Percentiles rank a stretch among this genome's conserved stretches.
Evolutionary conservation across 2,797 vertebrate genomes (phyloP).

Genomic region (Uromys caudimaculatus): DNA sequence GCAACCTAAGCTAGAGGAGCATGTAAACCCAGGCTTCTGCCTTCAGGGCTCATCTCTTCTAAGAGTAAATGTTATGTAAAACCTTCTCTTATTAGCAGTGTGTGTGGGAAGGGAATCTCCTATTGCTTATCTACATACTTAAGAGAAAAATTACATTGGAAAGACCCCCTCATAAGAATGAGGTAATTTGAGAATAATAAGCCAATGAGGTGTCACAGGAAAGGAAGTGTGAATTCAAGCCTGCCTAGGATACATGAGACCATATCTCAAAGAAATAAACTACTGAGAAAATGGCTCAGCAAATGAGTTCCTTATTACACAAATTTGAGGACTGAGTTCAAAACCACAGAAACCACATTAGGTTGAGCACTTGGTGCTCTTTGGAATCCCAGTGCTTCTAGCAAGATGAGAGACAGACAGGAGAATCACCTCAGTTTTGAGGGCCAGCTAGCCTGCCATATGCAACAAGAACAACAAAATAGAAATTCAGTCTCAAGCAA

Average conservation of each 20-base stretch:
- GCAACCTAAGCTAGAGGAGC: not conserved
- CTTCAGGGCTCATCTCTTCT: not conserved
- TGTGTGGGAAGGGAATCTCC: not conserved
- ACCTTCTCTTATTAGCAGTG: not conserved
- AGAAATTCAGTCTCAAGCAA: not conserved
- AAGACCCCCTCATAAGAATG: not conserved
- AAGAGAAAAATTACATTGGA: not conserved
- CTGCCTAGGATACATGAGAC: not conserved
- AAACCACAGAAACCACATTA: not conserved
- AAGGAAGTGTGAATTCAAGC: not conserved
- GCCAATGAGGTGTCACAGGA: not conserved
- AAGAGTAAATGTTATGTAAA: not conserved
- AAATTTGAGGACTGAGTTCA: not conserved
- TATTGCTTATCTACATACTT: not conserved
- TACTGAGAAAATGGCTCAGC: not conserved
- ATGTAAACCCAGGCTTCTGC: not conserved
- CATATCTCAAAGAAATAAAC: not conserved
- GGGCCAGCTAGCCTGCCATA: too few relatives aligned
- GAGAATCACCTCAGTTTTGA: rapidly evolving
- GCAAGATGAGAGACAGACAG: not conserved
- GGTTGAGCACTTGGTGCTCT: too few relatives aligned
- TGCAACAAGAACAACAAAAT: not conserved
- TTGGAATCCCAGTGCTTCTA: not conserved
- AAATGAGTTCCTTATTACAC: not conserved
- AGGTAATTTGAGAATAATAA: not conserved